These are phyloP conservation scores for Pipistrellus nathusii DNA, from an alignment of 2,797 vertebrate genomes.

Conservation along the genomic window DNA sequence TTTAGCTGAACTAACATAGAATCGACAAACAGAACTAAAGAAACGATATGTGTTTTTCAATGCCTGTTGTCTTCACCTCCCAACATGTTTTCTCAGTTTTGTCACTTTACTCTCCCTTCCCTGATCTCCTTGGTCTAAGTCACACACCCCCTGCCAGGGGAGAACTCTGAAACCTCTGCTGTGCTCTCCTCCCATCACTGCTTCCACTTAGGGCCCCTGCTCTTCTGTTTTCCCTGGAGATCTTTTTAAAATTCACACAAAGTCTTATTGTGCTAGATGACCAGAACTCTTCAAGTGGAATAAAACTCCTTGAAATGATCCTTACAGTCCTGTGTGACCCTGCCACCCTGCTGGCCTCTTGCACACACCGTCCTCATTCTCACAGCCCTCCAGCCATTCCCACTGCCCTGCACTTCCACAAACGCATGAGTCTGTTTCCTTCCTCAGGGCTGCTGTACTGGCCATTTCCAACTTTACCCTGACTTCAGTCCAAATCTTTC, in stretches of 20 bases:
- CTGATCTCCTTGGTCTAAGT: not conserved
- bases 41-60: not conserved
- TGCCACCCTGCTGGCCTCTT: not conserved
- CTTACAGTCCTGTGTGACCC: not conserved
- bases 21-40: not conserved
- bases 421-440: not conserved
- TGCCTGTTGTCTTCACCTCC: not conserved
- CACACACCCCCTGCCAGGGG: not conserved
- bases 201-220: not conserved
- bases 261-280: not conserved
- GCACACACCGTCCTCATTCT: not conserved
- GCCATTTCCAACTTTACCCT: not conserved
- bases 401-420: not conserved
- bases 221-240: not conserved
- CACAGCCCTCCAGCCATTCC: not conserved
- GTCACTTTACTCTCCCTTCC: not conserved
- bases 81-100: not conserved
- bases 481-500: not conserved
- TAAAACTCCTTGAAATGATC: not conserved
- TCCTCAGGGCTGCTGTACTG: not conserved
- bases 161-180: not conserved
- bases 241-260: not conserved
- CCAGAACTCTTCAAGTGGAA: not conserved
- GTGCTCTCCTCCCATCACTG: not conserved
- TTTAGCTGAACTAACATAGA: not conserved